Base-by-base conservation (phyloP, 2,797 vertebrate genomes). In the Stomatorhinus walkeri region DNA sequence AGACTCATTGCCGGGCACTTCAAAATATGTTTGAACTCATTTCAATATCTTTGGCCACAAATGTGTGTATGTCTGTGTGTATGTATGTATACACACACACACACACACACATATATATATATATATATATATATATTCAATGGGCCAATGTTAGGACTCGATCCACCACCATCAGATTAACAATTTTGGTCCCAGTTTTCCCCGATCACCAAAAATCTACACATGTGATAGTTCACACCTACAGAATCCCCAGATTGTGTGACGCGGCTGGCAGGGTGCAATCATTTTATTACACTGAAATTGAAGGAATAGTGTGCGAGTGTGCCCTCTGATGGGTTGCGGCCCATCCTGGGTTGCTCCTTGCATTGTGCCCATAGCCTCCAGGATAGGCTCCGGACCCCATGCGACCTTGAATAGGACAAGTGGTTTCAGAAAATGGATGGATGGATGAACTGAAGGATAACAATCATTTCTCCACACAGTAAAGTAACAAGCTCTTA, bases 401-500 rank as follows among this genome's bases (percentile, higher is more conserved):
- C n/a, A 8, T 59, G n/a, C 2, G 56, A 22, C n/a, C 56, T 59
- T 59, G 56, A 59, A 59, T 59, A 59, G 56, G 56, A 59, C 56
- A 59, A 59, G 56, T 22, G n/a, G n/a, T 22, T 59, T 59, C 56
- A 59, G 56, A 59, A 59, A 59, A 59, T 22, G n/a, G 7, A 59
- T 22, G n/a, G n/a, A 59, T 22, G 56, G 56, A 59, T 59, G 90
- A 89, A 91, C 90, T 94, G 94, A 96, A 96, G 95, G 95, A 96
- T 94, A 96, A 93, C 94, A 94, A 94, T 95, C 95, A 95, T 94
- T 96, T 95, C 95, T 91, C 89, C 22, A 64, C 92, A 89, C 91
- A 91, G 93, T 94, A 95, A 95, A 94, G 93, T 95, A 94, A 95
- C 94, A 91, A 93, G 92, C 92, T 92, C 93, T 93, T 91, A 93